These are phyloP conservation scores for Parauchenoglanis ngamensis DNA, from an alignment of 2,797 vertebrate species.

Conservation along the genomic window DNA sequence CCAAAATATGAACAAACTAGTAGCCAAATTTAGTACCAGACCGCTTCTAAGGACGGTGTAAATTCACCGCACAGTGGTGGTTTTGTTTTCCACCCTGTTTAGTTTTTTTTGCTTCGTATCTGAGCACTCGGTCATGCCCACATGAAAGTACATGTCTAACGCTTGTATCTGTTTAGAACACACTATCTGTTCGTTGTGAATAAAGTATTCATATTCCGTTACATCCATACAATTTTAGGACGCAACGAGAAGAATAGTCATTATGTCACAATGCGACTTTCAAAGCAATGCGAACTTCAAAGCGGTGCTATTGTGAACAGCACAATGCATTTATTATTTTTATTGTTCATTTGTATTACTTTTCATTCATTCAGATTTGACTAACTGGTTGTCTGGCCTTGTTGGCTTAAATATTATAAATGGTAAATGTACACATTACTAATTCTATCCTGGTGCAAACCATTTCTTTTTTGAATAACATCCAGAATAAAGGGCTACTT, in stretches of 20 bases:
- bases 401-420: not conserved
- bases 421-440: not conserved
- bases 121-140: too few relatives aligned
- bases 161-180: not conserved
- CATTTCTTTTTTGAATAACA: not conserved
- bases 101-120: not conserved
- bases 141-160: not conserved
- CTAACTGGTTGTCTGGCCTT: not conserved
- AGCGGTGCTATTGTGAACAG: not conserved
- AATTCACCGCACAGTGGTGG: not conserved
- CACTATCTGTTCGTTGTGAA: not conserved
- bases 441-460: not conserved
- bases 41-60: not conserved
- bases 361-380: not conserved
- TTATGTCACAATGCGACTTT: not conserved
- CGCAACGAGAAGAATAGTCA: not conserved
- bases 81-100: not conserved
- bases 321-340: not conserved
- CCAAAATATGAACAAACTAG: not conserved
- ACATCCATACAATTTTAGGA: not conserved
- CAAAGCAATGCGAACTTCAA: slow-evolving; percentile 9
- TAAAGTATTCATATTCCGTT: not conserved
- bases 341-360: too few relatives aligned
- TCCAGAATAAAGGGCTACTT: not conserved
- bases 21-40: not conserved